Evolutionary conservation across 1,140 invertebrate species (phyloP), one percentile per base, ranked within the genome.

Genomic region (Drosophila triauraria): DNA sequence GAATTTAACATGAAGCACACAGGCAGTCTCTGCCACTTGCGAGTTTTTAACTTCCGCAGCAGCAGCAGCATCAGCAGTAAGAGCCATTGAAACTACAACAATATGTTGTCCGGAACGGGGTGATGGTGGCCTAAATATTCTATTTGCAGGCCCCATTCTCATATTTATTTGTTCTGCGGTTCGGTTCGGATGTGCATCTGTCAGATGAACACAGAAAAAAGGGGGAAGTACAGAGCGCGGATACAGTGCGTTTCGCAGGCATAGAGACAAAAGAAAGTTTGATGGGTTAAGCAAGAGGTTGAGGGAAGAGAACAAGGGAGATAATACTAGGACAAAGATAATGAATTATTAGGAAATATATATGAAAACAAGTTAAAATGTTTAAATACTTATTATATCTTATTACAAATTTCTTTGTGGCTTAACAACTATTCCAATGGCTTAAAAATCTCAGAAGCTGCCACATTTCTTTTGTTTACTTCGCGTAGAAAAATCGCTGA

Each of bases 91-190:
- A 63, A 63, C 23, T 54, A 53, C 64, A 58, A 70, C 44, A 43
- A 65, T 48, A 72, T 43, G 51, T 60, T 59, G 46, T 63, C 58
- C 58, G 71, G 70, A 42, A 23, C 54, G 53, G 70, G 43, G 35
- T 54, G 53, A 13, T n/a, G 53, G 17, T 75, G 71, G 71, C 71
- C 71, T 75, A 75, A 75, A 75, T 75, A 75, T 63, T 75, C 70
- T 75, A 75, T 75, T 62, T 75, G 71, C 70, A 75, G 71, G 23
- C 58, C 70, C 38, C 68, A 60, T 72, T 60, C 68, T 51, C 71
- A 56, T 75, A 75, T 75, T 75, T 75, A 75, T 75, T 75, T 75
- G 71, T 75, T 75, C 71, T 54, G 70, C 38, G 53, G 35, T 48
- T 38, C 48, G 58, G 35, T 25, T 35, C 32, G 32, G 32, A 35